A percentile compares a stretch with the other conserved stretches of the same genome.
Conservation (phyloP, 2,113 vertebrate species). For the Campylorhamphus procurvoides region DNA sequence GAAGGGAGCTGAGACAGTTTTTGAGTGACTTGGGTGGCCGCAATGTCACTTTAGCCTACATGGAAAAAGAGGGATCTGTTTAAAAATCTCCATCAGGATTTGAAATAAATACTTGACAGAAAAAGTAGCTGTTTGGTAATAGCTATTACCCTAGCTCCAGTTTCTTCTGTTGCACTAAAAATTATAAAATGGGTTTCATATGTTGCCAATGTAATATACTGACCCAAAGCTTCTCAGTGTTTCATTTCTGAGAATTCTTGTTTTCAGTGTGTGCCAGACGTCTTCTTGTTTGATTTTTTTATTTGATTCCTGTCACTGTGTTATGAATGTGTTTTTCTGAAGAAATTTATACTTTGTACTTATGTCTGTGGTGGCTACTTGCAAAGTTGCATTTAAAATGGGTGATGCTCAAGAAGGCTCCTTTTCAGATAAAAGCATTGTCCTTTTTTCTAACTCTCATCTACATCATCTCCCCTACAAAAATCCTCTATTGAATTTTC, state of each 20-base stretch:
- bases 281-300: constrained; percentile 49
- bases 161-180: constrained; percentile 53
- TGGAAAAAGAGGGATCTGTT: neutral
- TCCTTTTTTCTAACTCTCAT: neutral
- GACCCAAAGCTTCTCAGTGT: neutral
- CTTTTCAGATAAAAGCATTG: neutral
- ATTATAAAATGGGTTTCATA: neutral
- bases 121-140: constrained; percentile 20
- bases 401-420: neutral
- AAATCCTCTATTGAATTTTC: constrained; percentile 5
- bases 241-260: constrained; percentile 19
- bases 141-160: constrained; percentile 16
- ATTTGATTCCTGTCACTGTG: constrained; percentile 49
- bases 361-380: constrained; percentile 25
- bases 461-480: neutral
- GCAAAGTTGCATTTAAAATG: constrained; percentile 36
- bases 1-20: neutral
- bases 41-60: constrained; percentile 1
- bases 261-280: constrained; percentile 51
- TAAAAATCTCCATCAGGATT: neutral
- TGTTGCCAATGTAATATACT: constrained; percentile 37
- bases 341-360: constrained; percentile 29
- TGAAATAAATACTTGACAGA: constrained; percentile 37
- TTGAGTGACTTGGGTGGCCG: neutral
- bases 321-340: constrained; percentile 26